Evolutionary conservation across 2,113 vertebrate genomes (phyloP).

Genomic region (Oenanthe melanoleuca): DNA sequence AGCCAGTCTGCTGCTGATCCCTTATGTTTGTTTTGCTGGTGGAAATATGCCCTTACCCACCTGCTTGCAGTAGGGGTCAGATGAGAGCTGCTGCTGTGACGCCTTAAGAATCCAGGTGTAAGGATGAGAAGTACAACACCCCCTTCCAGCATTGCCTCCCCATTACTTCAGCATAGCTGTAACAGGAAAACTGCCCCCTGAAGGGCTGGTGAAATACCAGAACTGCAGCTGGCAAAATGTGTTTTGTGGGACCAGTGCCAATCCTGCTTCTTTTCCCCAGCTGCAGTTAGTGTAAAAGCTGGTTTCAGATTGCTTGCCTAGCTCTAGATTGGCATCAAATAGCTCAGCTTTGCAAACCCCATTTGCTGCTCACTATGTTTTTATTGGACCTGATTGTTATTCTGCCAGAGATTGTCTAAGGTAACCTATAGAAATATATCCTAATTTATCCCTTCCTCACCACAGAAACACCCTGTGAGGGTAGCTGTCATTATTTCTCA

Average conservation of each 20-base stretch:
- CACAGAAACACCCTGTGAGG: background rate
- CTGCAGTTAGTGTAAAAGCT: background rate
- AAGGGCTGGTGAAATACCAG: background rate
- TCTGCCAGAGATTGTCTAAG: background rate
- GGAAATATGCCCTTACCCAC: background rate
- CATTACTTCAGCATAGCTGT: background rate
- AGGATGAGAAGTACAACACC: background rate
- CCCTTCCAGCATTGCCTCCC: background rate
- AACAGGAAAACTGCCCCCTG: background rate
- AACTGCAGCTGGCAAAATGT: background rate
- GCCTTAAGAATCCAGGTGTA: background rate
- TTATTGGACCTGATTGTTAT: background rate
- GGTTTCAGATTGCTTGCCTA: background rate
- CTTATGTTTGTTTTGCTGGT: background rate
- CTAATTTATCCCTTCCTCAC: background rate
- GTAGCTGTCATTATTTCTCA: background rate
- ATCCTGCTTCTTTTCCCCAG: background rate
- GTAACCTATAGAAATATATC: background rate
- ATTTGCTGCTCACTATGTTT: background rate
- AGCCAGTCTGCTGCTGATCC: background rate
- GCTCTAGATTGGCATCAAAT: background rate
- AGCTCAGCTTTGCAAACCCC: background rate
- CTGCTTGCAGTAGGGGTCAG: conserved; percentile 22
- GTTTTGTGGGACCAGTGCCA: background rate
- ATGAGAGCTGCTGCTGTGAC: background rate